Percentiles rank a stretch among this genome's conserved stretches.
Conservation (phyloP, 2,797 vertebrate species). For the Onychomys torridus region DNA sequence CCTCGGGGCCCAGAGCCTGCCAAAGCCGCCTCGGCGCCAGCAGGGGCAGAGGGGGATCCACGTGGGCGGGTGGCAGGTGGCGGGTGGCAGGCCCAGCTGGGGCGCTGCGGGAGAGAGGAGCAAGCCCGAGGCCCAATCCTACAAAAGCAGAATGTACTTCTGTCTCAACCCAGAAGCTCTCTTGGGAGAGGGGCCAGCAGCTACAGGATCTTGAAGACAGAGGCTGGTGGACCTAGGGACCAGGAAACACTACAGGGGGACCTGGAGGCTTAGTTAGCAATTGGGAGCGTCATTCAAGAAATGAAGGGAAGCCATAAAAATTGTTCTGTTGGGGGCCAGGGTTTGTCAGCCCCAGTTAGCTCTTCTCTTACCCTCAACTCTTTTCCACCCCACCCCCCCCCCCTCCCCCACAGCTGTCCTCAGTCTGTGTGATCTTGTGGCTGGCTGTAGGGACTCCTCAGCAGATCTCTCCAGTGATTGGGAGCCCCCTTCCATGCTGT, state of each 20-base stretch:
- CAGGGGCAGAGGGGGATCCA: conserved; percentile 74
- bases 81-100: conserved; percentile 80
- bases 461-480: not conserved
- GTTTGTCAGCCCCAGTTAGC: not conserved
- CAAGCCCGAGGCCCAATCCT: conserved; percentile 46
- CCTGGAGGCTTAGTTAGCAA: not conserved
- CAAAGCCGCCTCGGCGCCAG: conserved; percentile 72
- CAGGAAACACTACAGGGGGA: not conserved
- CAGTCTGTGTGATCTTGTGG: not conserved
- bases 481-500: not conserved
- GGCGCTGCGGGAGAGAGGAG: conserved; percentile 37
- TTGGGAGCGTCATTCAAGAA: not conserved
- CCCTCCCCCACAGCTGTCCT: not conserved
- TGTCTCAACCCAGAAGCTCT: conserved; percentile 17
- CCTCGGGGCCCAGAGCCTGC: conserved; percentile 78
- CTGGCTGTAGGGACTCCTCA: not conserved
- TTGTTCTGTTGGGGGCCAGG: not conserved
- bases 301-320: not conserved
- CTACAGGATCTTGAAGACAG: not conserved
- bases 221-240: not conserved
- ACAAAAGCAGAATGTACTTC: conserved; percentile 1
- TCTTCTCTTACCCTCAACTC: not conserved
- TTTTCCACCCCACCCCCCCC: too few relatives aligned
- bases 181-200: not conserved
- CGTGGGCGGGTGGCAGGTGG: conserved; percentile 79